A percentile compares a stretch with the other conserved stretches of the same genome.
Evolutionary conservation across 2,888 invertebrate species (phyloP).

Genomic region (Trissolcus japonicus): DNA sequence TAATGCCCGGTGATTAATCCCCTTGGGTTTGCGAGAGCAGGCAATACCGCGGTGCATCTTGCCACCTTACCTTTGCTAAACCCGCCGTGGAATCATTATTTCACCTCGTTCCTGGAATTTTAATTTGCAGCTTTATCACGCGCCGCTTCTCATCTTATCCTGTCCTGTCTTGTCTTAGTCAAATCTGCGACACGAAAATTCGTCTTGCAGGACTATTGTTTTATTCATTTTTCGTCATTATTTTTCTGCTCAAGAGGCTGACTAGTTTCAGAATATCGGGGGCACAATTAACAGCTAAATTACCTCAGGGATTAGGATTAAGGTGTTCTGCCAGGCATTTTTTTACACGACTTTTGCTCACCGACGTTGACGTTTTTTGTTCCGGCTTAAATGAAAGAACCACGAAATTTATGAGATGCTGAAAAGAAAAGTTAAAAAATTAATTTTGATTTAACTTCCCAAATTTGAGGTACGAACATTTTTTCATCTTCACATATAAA

Average conservation of each 20-base stretch:
- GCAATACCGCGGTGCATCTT: conserved; percentile 61
- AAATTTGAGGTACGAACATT: no score
- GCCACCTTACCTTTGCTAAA: conserved; percentile 57
- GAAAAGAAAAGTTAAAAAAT: no score
- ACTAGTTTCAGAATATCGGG: background rate
- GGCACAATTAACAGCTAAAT: no score
- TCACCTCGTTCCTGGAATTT: conserved; percentile 68
- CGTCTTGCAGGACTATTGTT: conserved; percentile 41
- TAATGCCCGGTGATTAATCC: conserved; percentile 74
- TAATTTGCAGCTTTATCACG: conserved; percentile 66
- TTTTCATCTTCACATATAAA: no score
- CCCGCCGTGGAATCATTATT: conserved; percentile 65
- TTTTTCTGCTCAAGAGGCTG: conserved; percentile 12
- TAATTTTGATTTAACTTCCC: no score
- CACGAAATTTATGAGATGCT: no score
- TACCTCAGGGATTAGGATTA: no score
- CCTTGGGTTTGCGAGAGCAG: conserved; percentile 64
- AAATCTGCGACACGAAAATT: conserved; percentile 40
- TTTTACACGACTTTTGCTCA: no score
- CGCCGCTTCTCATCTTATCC: conserved; percentile 10
- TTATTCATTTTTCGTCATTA: conserved; percentile 32
- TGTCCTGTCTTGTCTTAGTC: conserved; percentile 48
- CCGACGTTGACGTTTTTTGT: no score
- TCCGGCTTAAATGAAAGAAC: no score
- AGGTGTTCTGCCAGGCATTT: no score